These are phyloP conservation scores for Smutsia gigantea DNA, from an alignment of 2,797 vertebrate genomes.

Conservation along the genomic window DNA sequence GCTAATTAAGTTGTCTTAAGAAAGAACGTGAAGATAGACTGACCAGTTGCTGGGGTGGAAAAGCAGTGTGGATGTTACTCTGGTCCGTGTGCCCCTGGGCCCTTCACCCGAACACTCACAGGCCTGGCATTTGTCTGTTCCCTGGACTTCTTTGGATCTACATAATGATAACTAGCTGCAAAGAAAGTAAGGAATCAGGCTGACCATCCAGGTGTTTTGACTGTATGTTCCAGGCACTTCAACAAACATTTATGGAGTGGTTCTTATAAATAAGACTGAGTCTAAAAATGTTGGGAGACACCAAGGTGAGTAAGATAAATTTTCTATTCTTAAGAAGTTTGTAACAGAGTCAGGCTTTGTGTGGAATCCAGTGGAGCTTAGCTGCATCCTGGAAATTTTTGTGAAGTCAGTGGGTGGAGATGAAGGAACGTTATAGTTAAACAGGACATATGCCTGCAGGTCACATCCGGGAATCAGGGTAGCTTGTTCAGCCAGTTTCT, in stretches of 20 bases:
- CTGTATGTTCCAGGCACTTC: neutral
- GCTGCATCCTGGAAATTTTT: neutral
- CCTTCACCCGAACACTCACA: neutral
- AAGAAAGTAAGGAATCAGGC: conserved; percentile 35
- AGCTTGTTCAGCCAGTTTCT: neutral
- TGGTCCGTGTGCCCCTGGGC: neutral
- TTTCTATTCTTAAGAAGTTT: neutral
- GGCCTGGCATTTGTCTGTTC: conserved; percentile 42
- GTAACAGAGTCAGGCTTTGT: neutral
- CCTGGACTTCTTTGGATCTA: conserved; percentile 61
- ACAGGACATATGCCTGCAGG: neutral
- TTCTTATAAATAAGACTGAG: conserved; percentile 14
- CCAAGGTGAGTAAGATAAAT: neutral
- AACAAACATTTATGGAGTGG: conserved; percentile 22
- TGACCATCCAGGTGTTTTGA: conserved; percentile 67
- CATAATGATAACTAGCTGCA: conserved; percentile 64
- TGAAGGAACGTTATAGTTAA: neutral
- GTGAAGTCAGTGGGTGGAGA: neutral
- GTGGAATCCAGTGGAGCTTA: neutral
- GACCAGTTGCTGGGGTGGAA: neutral
- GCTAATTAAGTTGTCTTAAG: conserved; percentile 28
- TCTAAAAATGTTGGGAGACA: neutral
- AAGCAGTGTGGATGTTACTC: neutral
- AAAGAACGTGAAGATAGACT: conserved; percentile 64
- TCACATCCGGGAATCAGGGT: neutral